These are phyloP conservation scores for Lipophrys pholis DNA, from an alignment of 2,113 vertebrate genomes.

Conservation along the genomic window DNA sequence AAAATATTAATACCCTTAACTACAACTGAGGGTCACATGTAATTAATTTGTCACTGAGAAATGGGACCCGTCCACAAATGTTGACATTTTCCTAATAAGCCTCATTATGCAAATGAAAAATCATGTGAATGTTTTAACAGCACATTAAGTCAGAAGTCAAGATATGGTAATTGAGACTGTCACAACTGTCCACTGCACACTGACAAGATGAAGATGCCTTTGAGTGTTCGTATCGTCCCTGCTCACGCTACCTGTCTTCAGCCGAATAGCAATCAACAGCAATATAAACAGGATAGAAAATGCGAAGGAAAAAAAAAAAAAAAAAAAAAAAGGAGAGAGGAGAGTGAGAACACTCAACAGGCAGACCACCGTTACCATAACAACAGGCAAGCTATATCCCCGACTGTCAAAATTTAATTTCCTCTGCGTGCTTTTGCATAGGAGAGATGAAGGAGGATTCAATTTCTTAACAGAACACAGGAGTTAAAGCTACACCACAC, in stretches of 20 bases:
- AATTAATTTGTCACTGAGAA: slow-evolving; percentile 3
- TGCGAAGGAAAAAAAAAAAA: too few species aligned
- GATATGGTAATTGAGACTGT: slow-evolving; percentile 19
- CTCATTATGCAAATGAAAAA: background rate
- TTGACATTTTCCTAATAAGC: slow-evolving; percentile 8
- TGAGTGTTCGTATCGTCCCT: slow-evolving; percentile 40
- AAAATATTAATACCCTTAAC: background rate
- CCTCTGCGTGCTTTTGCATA: slow-evolving; percentile 57
- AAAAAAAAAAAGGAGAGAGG: slow-evolving; percentile 23
- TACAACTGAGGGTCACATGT: slow-evolving; percentile 6
- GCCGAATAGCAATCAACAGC: slow-evolving; percentile 46
- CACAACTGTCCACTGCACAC: slow-evolving; percentile 19
- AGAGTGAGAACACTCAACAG: slow-evolving; percentile 40
- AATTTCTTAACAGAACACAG: slow-evolving; percentile 28
- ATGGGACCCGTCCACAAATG: background rate
- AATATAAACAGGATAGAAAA: slow-evolving; percentile 21
- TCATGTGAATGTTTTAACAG: background rate
- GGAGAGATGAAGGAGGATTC: slow-evolving; percentile 25
- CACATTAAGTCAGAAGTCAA: background rate
- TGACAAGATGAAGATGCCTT: slow-evolving; percentile 40
- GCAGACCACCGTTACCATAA: slow-evolving; percentile 61
- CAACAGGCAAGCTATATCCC: slow-evolving; percentile 68
- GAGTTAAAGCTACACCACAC: slow-evolving; percentile 33
- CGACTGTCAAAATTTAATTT: slow-evolving; percentile 66
- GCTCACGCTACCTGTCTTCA: slow-evolving; percentile 32